phyloP scores from a whole-genome alignment of 1,140 invertebrate genomes.

The Colletes gigas region DNA sequence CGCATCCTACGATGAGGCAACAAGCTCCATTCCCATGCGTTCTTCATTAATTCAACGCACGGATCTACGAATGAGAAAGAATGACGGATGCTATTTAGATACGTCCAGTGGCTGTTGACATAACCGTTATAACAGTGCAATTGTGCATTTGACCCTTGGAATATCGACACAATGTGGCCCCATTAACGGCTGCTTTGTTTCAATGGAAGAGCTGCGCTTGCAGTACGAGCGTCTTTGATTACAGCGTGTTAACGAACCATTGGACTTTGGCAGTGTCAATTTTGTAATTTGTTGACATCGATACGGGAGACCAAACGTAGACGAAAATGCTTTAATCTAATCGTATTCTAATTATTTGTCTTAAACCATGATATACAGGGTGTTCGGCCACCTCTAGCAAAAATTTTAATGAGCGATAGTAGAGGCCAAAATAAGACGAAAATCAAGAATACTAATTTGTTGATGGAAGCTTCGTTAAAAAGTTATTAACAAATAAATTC shows the following conservation, averaged over 20 bases:
- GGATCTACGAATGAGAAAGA: not conserved
- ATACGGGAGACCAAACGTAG: not conserved
- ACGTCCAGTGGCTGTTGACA: not conserved
- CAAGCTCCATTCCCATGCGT: not conserved
- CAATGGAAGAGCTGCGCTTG: conserved; percentile 22
- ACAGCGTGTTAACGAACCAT: not conserved
- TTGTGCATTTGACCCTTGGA: not conserved
- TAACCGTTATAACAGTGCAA: not conserved
- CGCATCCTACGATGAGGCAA: too few species aligned
- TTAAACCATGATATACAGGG: too few species aligned
- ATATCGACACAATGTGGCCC: conserved; percentile 9
- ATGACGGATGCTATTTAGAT: not conserved
- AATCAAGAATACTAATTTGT: too few species aligned
- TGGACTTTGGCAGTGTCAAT: not conserved
- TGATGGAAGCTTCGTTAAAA: too few species aligned
- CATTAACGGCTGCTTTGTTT: conserved; percentile 20
- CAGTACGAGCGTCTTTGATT: conserved; percentile 17
- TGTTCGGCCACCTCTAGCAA: too few species aligned
- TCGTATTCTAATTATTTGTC: too few species aligned
- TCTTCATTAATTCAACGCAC: not conserved
- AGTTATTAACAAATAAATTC: too few species aligned
- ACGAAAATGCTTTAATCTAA: too few species aligned
- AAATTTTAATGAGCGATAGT: too few species aligned
- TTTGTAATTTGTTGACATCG: conserved; percentile 13
- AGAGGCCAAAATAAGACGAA: too few species aligned